Percentiles rank a stretch among this genome's conserved stretches.
Evolutionary conservation across 2,888 invertebrate genomes (phyloP).

Genomic region (Oligia latruncula): DNA sequence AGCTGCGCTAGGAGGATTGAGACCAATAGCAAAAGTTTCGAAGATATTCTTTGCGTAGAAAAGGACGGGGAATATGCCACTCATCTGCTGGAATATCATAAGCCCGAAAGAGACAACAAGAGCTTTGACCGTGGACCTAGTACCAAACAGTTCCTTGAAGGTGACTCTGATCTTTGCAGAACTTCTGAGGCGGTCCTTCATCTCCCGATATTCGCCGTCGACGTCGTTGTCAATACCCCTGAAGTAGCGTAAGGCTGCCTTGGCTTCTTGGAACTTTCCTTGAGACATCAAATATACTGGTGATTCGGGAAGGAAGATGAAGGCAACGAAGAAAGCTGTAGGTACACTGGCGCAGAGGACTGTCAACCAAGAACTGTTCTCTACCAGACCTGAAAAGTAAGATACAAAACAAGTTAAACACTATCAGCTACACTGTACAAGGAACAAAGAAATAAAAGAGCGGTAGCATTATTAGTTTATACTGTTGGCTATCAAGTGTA

Average conservation of each 20-base stretch:
- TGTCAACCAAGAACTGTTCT: conserved; percentile 82
- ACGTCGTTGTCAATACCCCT: conserved; percentile 91
- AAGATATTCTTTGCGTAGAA: conserved; percentile 91
- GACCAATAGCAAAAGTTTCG: conserved; percentile 81
- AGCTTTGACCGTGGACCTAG: conserved; percentile 84
- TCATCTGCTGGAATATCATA: conserved; percentile 92
- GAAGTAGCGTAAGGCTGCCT: conserved; percentile 90
- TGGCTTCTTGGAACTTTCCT: conserved; percentile 90
- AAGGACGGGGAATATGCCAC: conserved; percentile 91
- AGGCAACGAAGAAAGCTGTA: conserved; percentile 85
- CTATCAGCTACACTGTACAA: background rate
- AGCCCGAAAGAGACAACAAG: conserved; percentile 89
- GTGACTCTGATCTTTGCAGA: conserved; percentile 83
- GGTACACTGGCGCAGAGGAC: conserved; percentile 84
- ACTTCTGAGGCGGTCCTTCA: conserved; percentile 86
- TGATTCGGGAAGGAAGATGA: conserved; percentile 93
- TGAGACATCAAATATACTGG: conserved; percentile 91
- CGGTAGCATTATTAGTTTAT: background rate
- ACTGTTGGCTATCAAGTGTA: background rate
- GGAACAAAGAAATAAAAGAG: background rate
- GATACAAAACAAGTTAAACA: background rate
- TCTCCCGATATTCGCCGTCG: conserved; percentile 88
- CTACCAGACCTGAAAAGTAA: conserved; percentile 82
- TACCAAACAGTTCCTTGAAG: conserved; percentile 84
- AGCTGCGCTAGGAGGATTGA: conserved; percentile 83